phyloP scores from a whole-genome alignment of 2,888 invertebrate genomes.

The Eudasyphora cyanicolor region DNA sequence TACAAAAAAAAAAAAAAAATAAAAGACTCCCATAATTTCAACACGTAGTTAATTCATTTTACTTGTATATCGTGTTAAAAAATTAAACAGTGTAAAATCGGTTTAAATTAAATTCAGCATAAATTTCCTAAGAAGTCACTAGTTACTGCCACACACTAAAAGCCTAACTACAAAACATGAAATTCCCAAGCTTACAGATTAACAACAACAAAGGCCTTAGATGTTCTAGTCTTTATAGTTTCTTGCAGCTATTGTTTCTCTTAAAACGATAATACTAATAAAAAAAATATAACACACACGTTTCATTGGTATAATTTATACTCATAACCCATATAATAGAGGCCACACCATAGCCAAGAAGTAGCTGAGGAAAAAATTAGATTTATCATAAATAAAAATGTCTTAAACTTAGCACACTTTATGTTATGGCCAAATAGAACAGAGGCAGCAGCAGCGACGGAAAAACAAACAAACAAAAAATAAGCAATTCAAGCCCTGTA shows the following conservation, averaged over 20 bases:
- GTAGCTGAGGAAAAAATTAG: not conserved
- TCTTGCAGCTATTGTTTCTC: too few relatives aligned
- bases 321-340: slow-evolving; percentile 31
- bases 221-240: slow-evolving; percentile 26
- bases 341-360: not conserved
- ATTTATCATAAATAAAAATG: slow-evolving; percentile 32
- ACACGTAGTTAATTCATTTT: not conserved
- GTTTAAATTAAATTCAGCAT: slow-evolving; percentile 42
- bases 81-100: slow-evolving; percentile 43
- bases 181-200: not conserved
- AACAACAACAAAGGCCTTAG: not conserved
- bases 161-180: slow-evolving; percentile 39
- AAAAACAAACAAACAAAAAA: not conserved
- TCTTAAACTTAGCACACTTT: slow-evolving; percentile 51
- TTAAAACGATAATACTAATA: not conserved
- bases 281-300: not conserved
- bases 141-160: not conserved
- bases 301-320: slow-evolving; percentile 25
- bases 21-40: too few relatives aligned
- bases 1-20: too few relatives aligned
- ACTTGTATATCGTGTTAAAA: not conserved
- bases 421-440: slow-evolving; percentile 44
- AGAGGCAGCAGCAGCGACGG: not conserved
- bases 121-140: slow-evolving; percentile 27
- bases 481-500: not conserved